Evolutionary conservation across 2,888 invertebrate genomes (phyloP).

Genomic region (Harpalus rubripes): DNA sequence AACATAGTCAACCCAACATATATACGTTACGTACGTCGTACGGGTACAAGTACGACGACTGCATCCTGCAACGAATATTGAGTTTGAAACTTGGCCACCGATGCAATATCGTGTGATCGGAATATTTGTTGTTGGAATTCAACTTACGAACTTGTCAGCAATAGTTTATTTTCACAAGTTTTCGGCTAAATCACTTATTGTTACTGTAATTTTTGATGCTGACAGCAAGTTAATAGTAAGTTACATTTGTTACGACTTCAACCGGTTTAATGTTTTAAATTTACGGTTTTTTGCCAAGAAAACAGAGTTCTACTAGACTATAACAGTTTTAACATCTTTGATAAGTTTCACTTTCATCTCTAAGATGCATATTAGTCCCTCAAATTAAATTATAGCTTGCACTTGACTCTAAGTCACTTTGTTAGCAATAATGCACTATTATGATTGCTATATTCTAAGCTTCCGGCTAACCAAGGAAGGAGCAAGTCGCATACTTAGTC

Average conservation of each 20-base stretch:
- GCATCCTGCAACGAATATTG: conserved; percentile 60
- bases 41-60: conserved; percentile 10
- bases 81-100: conserved; percentile 60
- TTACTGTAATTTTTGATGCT: conserved; percentile 43
- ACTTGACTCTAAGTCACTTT: too few species aligned
- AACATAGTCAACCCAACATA: conserved; percentile 2
- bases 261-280: not conserved
- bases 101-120: conserved; percentile 61
- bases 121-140: conserved; percentile 52
- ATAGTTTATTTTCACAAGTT: conserved; percentile 32
- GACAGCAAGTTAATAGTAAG: conserved; percentile 40
- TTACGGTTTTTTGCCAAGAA: too few species aligned
- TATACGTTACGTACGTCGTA: conserved; percentile 12
- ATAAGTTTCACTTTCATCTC: too few species aligned
- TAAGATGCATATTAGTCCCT: too few species aligned
- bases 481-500: too few species aligned
- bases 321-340: too few species aligned
- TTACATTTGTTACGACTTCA: not conserved
- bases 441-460: too few species aligned
- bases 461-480: too few species aligned
- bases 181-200: conserved; percentile 44
- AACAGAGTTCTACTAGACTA: not conserved
- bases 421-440: too few species aligned
- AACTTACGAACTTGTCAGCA: conserved; percentile 53
- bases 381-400: too few species aligned